A percentile compares a stretch with the other conserved stretches of the same genome.
These are phyloP conservation scores for Cantharis nigra DNA, from an alignment of 2,888 invertebrate genomes.

Conservation along the genomic window DNA sequence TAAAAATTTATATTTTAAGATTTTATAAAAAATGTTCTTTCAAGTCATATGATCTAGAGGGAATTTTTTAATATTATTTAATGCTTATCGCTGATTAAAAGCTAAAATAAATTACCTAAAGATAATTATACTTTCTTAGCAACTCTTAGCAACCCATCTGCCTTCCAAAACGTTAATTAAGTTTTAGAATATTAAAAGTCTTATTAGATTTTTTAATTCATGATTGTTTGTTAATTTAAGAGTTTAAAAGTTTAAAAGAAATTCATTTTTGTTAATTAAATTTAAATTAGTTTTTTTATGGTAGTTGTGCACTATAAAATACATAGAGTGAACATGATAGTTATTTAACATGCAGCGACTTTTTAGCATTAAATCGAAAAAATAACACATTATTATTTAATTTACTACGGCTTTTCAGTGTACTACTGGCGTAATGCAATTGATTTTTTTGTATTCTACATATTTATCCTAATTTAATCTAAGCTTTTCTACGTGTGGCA, in stretches of 20 bases:
- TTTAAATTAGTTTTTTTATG: too few relatives aligned
- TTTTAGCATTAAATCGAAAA: too few relatives aligned
- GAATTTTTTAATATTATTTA: not conserved
- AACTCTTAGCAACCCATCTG: not conserved
- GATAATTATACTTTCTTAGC: not conserved
- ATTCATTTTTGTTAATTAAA: not conserved
- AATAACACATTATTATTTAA: too few relatives aligned
- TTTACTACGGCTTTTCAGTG: too few relatives aligned
- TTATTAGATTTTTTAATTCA: not conserved
- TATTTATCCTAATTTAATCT: too few relatives aligned
- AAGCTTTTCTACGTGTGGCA: too few relatives aligned
- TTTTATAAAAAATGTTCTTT: not conserved
- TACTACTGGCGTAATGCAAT: too few relatives aligned
- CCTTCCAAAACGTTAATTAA: not conserved
- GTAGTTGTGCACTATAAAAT: too few relatives aligned
- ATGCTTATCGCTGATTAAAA: not conserved
- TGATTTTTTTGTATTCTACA: too few relatives aligned
- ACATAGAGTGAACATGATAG: too few relatives aligned
- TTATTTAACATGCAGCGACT: too few relatives aligned
- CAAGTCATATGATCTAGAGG: not conserved
- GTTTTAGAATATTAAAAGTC: not conserved
- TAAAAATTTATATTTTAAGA: not conserved
- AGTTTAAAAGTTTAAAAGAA: not conserved
- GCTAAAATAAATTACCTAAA: not conserved
- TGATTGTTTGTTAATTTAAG: not conserved